Conservation (phyloP, 2,888 invertebrate species). For the Cephus sareptanus region DNA sequence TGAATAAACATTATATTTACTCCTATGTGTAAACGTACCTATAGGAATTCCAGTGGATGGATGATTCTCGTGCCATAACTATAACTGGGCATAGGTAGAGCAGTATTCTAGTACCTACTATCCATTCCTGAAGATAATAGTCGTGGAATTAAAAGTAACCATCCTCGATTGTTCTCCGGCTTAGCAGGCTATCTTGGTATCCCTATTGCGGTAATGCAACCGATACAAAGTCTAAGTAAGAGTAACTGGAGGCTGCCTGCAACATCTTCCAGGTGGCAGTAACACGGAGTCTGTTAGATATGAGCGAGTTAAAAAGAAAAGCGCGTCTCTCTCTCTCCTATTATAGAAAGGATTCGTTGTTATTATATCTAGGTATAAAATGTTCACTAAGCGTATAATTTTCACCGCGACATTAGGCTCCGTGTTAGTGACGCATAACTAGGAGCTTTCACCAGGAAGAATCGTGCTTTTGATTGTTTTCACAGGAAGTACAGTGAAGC, state of each 20-base stretch:
- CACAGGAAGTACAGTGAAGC: not conserved
- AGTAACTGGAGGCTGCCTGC: not conserved
- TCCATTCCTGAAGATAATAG: not conserved
- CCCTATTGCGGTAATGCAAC: not conserved
- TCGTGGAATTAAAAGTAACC: not conserved
- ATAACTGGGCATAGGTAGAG: not conserved
- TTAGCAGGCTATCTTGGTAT: not conserved
- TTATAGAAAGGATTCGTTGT: not conserved
- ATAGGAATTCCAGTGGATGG: not conserved
- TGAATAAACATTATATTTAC: not conserved
- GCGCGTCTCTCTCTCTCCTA: not conserved
- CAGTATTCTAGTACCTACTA: not conserved
- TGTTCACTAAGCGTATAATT: not conserved
- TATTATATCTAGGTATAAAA: not conserved
- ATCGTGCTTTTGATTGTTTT: not conserved
- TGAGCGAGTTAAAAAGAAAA: not conserved
- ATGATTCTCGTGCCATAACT: not conserved
- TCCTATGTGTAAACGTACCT: not conserved
- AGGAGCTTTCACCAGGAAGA: not conserved
- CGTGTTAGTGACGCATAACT: not conserved
- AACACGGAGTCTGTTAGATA: not conserved
- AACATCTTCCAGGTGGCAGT: not conserved
- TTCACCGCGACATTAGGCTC: not conserved
- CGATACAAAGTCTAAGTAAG: not conserved
- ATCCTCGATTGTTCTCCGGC: not conserved